These are phyloP conservation scores for Trachelus troglodyta DNA, from an alignment of 2,888 invertebrate species.

Conservation along the genomic window DNA sequence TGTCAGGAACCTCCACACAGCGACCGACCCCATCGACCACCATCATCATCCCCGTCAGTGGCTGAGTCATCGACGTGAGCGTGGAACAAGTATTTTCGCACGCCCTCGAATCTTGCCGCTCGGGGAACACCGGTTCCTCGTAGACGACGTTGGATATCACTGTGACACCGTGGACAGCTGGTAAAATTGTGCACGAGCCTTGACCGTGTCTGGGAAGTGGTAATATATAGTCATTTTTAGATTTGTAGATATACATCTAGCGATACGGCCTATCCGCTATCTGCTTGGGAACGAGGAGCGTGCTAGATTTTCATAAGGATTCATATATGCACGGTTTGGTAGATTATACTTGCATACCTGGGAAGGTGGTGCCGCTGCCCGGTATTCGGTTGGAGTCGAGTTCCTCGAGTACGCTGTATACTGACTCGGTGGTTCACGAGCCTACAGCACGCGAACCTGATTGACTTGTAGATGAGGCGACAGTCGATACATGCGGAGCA, in stretches of 20 bases:
- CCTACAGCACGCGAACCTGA: constrained; percentile 62
- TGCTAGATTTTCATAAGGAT: constrained; percentile 64
- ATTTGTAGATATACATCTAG: not conserved
- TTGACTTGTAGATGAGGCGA: constrained; percentile 67
- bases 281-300: constrained; percentile 53
- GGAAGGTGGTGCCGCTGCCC: constrained; percentile 7
- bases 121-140: not conserved
- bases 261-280: constrained; percentile 45
- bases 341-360: constrained; percentile 62
- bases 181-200: not conserved
- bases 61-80: constrained; percentile 34
- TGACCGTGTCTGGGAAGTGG: not conserved
- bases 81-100: constrained; percentile 12
- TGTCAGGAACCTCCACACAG: constrained; percentile 12
- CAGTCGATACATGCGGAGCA: constrained; percentile 55
- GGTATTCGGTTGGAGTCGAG: not conserved
- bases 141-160: not conserved
- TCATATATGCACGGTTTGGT: constrained; percentile 60
- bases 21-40: constrained; percentile 31
- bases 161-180: not conserved
- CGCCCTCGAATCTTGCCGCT: not conserved
- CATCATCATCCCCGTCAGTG: not conserved
- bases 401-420: constrained; percentile 20
- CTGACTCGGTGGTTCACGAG: constrained; percentile 49
- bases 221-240: constrained; percentile 2